These are phyloP conservation scores for Apodemia mormo DNA, from an alignment of 2,888 invertebrate genomes.

Conservation along the genomic window DNA sequence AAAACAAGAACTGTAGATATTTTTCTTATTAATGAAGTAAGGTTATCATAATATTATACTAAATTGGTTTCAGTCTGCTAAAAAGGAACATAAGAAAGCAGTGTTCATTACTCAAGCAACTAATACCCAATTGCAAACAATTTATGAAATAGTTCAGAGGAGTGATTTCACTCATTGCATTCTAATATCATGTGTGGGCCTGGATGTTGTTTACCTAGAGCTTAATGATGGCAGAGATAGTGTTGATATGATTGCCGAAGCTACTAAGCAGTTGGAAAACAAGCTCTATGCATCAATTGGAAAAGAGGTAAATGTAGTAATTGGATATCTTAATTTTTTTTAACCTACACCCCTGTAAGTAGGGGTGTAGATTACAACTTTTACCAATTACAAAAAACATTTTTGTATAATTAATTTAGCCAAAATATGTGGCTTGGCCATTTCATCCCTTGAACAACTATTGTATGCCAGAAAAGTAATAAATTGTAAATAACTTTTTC, in stretches of 20 bases:
- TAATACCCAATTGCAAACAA: slow-evolving; percentile 76
- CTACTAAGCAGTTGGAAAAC: slow-evolving; percentile 58
- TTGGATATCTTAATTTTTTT: background rate
- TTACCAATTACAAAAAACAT: too few relatives aligned
- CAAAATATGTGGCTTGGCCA: too few relatives aligned
- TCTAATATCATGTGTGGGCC: slow-evolving; percentile 81
- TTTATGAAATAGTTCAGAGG: slow-evolving; percentile 82
- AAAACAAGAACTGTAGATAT: too few relatives aligned
- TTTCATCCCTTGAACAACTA: too few relatives aligned
- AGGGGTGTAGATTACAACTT: too few relatives aligned
- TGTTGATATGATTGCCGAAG: slow-evolving; percentile 58
- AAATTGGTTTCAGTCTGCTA: slow-evolving; percentile 50
- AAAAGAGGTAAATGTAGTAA: slow-evolving; percentile 57
- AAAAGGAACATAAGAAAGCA: slow-evolving; percentile 63
- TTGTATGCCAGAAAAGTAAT: too few relatives aligned
- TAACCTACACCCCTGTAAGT: too few relatives aligned
- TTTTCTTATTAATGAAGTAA: too few relatives aligned
- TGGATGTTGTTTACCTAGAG: slow-evolving; percentile 77
- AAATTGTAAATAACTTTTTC: too few relatives aligned
- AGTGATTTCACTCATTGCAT: slow-evolving; percentile 84
- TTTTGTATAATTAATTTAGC: too few relatives aligned
- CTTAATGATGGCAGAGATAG: slow-evolving; percentile 63
- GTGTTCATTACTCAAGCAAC: slow-evolving; percentile 82
- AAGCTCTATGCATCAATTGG: slow-evolving; percentile 79
- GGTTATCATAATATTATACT: background rate